These are phyloP conservation scores for Nasonia giraulti DNA, from an alignment of 1,140 invertebrate genomes.

Conservation along the genomic window DNA sequence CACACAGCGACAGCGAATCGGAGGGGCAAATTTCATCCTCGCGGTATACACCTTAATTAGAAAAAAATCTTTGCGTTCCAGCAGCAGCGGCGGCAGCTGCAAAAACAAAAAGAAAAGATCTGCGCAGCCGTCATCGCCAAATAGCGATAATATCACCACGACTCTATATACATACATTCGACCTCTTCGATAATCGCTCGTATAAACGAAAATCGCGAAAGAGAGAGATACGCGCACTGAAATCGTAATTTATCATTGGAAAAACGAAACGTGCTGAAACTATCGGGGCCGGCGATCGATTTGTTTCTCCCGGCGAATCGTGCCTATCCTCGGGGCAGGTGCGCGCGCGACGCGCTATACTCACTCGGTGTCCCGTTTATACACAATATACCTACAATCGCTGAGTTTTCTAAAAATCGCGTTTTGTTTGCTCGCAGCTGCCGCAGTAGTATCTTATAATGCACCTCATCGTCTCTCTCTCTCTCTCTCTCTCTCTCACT, in stretches of 20 bases:
- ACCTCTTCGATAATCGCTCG: not conserved
- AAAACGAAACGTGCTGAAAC: slow-evolving; percentile 47
- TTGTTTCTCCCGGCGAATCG: slow-evolving; percentile 38
- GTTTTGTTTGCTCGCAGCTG: not conserved
- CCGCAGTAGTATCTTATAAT: not conserved
- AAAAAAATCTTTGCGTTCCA: not conserved
- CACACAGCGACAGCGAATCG: no score
- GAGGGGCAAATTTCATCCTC: not conserved
- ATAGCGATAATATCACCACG: no score
- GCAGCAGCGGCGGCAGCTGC: no score
- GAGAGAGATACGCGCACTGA: not conserved
- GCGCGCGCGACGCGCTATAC: not conserved
- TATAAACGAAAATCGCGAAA: not conserved
- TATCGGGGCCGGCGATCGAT: slow-evolving; percentile 46
- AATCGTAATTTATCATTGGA: slow-evolving; percentile 37
- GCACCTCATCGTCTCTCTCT: not conserved
- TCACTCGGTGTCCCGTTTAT: not conserved
- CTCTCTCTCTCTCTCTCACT: not conserved
- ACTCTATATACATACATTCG: no score
- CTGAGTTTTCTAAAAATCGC: not conserved
- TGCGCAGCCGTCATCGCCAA: not conserved
- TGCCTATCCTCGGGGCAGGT: slow-evolving; percentile 35
- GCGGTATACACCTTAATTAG: not conserved
- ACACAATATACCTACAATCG: not conserved
- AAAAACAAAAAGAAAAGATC: not conserved